These are phyloP conservation scores for Eunapius fragilis DNA, from an alignment of 37 sponge, comb jelly and placozoan genomes.

Conservation along the genomic window DNA sequence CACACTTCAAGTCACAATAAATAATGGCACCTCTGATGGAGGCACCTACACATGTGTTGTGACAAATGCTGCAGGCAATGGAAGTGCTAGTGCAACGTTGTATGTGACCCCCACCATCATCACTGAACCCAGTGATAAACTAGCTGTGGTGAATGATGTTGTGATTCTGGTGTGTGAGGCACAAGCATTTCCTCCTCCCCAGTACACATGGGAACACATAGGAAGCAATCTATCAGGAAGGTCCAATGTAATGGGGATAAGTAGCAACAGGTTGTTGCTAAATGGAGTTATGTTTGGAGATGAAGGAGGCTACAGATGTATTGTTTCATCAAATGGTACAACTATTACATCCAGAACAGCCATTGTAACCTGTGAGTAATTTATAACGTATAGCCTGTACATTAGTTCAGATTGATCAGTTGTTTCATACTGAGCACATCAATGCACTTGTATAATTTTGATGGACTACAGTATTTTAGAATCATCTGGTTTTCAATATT, in stretches of 20 bases:
- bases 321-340: background rate
- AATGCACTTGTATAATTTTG: too few relatives aligned
- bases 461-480: too few relatives aligned
- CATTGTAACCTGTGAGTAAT: conserved; percentile 11
- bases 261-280: background rate
- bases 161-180: conserved; percentile 46
- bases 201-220: conserved; percentile 23
- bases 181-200: conserved; percentile 40
- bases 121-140: background rate
- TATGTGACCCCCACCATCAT: conserved; percentile 22
- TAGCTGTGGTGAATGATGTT: background rate
- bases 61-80: conserved; percentile 64
- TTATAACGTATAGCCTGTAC: too few relatives aligned
- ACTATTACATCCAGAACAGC: background rate
- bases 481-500: too few relatives aligned
- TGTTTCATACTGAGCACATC: too few relatives aligned
- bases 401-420: too few relatives aligned
- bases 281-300: background rate
- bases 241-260: background rate
- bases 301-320: conserved; percentile 10
- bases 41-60: conserved; percentile 68
- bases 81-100: conserved; percentile 5
- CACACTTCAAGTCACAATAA: background rate
- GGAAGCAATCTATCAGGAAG: too few relatives aligned
- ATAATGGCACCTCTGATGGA: conserved; percentile 46